Evolutionary conservation across 2,113 vertebrate species (phyloP), one percentile per base, ranked within the genome.

Genomic region (Hoplias malabaricus): DNA sequence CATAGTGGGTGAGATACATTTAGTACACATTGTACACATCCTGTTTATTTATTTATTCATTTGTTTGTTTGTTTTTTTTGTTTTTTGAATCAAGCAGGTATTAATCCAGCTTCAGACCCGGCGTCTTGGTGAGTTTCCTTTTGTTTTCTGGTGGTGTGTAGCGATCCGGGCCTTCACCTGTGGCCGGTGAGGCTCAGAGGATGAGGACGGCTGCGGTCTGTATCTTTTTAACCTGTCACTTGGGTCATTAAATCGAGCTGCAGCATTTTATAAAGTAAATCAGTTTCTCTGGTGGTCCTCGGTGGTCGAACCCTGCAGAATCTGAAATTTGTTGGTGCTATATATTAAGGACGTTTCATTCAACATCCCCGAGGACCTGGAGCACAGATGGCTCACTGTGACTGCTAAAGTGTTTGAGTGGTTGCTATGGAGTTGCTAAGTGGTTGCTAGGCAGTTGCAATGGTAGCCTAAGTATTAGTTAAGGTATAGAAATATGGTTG

Each of bases 231-330:
- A 42, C 69, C 21, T 62, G 66, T 56, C 36, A 43, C 3, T 69
- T 33, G 42, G 5, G 50, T 85, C 81, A 79, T 90, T 85, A 84
- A 70, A 74, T 79, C 81, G 77, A 21, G 69, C 83, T 65, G 80
- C 77, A 75, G 75, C 77, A 81, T 87, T 83, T 86, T 57, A 66
- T 43, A 56, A 56, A 57, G 79, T 40, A 42, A 75, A 69, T 69
- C 6, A n/a, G 57, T 31, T 40, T 0, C 69, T 80, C 46, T 53
- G 34, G 11, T 53, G 61, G 42, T 54, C 73, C 62, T 74, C 7
- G 25, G 4, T 56, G 23, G 42, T 36, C n/a, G 33, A n/a, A 29
- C 38, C 21, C 8, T 34, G 29, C 75, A 25, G 36, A 36, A 63
- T 82, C 70, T 70, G 43, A 48, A 16, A 4, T 48, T 59, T 77